These are phyloP conservation scores for Drosophila histrio DNA, from an alignment of 2,888 invertebrate genomes.

Conservation along the genomic window DNA sequence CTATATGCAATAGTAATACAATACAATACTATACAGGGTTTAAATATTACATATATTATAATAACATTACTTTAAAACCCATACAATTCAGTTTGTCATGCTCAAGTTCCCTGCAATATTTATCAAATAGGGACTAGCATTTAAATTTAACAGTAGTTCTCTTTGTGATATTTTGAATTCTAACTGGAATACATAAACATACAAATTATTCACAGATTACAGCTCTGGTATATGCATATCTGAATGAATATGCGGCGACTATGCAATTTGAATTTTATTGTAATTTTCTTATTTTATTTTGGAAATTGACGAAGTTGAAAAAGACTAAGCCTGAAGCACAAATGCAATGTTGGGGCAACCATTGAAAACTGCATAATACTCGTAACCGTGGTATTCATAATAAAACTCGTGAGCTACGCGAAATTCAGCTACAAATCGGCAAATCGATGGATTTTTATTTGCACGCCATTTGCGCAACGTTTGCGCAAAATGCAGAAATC, in stretches of 20 bases:
- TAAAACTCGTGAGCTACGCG: conserved; percentile 18
- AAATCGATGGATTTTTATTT: conserved; percentile 63
- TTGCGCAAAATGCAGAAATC: conserved; percentile 54
- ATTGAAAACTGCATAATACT: conserved; percentile 45
- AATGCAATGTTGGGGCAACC: conserved; percentile 27
- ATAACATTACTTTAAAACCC: too few relatives aligned
- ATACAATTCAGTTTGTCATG: not conserved
- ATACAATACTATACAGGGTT: too few relatives aligned
- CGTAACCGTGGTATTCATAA: conserved; percentile 28
- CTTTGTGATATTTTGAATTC: not conserved
- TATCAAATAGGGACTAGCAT: not conserved
- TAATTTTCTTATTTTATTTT: conserved; percentile 20
- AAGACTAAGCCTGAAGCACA: conserved; percentile 36
- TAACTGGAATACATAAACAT: not conserved
- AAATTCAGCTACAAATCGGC: conserved; percentile 56
- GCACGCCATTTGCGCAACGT: conserved; percentile 53
- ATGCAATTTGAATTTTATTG: conserved; percentile 39
- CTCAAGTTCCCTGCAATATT: not conserved
- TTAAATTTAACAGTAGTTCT: not conserved
- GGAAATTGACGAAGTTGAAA: conserved; percentile 26
- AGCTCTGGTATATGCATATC: conserved; percentile 5
- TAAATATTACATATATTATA: too few relatives aligned
- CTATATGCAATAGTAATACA: too few relatives aligned
- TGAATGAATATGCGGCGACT: conserved; percentile 1
- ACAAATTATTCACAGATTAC: conserved; percentile 17